Evolutionary conservation across 2,113 vertebrate genomes (phyloP), one percentile per base, ranked within the genome.

Genomic region (Peromyscus leucopus): DNA sequence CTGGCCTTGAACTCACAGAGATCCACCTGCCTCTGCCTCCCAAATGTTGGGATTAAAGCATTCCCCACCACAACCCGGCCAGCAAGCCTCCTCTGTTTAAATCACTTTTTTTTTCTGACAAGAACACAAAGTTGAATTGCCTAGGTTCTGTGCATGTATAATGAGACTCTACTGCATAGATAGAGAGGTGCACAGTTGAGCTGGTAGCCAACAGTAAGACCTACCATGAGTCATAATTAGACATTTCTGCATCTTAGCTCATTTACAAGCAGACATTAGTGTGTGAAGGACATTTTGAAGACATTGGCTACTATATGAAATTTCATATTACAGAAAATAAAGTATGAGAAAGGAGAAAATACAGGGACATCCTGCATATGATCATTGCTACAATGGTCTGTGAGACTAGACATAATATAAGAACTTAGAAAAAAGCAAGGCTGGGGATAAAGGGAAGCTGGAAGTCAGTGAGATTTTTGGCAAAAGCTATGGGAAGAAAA

Each of bases 161-260:
- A 74, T 65, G 86, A 93, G 46, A 89, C 36, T 84, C 28, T 24
- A 46, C 3, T 90, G 9, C 63, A 31, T 5, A 83, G 15, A 46
- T 59, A 63, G 69, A 67, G n/a, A 42, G 17, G 2, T 78, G 36
- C 75, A 71, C 74, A 90, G 75, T 19, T 16, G 17, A 78, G 76
- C 79, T 72, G 6, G 28, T 90, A 59, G 39, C 31, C 85, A 57
- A 8, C 12, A 88, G 39, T 16, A 79, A 65, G 46, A 91, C 13
- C 71, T 24, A 39, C 7, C 33, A 26, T 65, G 1, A 31, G 21
- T 72, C 61, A 24, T 31, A 46, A 59, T 92, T 90, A 91, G 80
- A 92, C 80, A 65, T 63, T 75, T 72, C 28, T 91, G 0, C 85
- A 75, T 89, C 51, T 96, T 90, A 90, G 11, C 24, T 69, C 91